phyloP scores from a whole-genome alignment of 2,797 vertebrate genomes.

The Xyrichtys novacula region DNA sequence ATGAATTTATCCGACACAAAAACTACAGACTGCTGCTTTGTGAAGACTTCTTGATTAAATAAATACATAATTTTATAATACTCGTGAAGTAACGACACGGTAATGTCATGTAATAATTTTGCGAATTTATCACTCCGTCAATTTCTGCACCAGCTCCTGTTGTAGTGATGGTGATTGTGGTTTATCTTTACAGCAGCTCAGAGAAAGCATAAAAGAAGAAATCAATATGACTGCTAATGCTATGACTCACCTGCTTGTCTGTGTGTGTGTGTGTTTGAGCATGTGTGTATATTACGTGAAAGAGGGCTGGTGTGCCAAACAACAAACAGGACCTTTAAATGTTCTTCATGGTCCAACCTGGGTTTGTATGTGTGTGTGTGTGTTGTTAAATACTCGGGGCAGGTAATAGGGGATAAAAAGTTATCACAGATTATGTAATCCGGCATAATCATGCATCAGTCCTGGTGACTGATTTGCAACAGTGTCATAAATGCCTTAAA shows the following conservation, averaged over 20 bases:
- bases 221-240: conserved; percentile 83
- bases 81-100: not conserved
- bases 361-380: not conserved
- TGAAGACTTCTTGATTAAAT: not conserved
- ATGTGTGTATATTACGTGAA: conserved; percentile 6
- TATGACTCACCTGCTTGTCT: conserved; percentile 67
- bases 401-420: not conserved
- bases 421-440: not conserved
- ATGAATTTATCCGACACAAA: not conserved
- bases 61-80: conserved; percentile 6
- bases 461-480: not conserved
- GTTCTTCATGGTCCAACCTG: conserved; percentile 30
- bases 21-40: not conserved
- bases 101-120: conserved; percentile 5
- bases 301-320: conserved; percentile 35
- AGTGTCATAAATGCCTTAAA: not conserved
- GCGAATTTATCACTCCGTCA: not conserved
- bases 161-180: conserved; percentile 11
- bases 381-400: not conserved
- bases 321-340: conserved; percentile 69
- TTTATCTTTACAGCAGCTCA: conserved; percentile 56
- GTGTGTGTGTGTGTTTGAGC: conserved; percentile 18
- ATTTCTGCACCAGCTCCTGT: not conserved
- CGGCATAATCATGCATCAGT: conserved; percentile 7
- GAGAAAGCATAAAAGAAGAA: conserved; percentile 70